These are phyloP conservation scores for Antheraea pernyi DNA, from an alignment of 1,140 invertebrate species.

Conservation along the genomic window DNA sequence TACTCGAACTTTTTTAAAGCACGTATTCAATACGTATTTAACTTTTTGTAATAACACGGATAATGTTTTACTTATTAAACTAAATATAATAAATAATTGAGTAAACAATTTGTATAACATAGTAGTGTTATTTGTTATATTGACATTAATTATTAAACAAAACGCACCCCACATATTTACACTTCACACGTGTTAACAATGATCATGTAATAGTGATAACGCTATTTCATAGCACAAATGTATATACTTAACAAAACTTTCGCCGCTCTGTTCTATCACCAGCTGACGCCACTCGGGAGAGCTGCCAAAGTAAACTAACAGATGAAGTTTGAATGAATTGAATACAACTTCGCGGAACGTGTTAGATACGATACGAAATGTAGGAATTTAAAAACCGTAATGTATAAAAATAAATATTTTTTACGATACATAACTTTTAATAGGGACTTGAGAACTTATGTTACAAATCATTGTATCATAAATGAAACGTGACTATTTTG, in stretches of 20 bases:
- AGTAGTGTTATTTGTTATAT: neutral
- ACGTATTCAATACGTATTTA: too few relatives aligned
- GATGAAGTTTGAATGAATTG: slow-evolving; percentile 40
- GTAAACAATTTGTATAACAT: too few relatives aligned
- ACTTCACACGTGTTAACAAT: neutral
- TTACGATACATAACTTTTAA: too few relatives aligned
- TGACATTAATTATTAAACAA: neutral
- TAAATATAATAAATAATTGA: too few relatives aligned
- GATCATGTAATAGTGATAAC: neutral
- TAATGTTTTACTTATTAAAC: too few relatives aligned
- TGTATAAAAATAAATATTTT: neutral
- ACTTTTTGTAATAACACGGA: too few relatives aligned
- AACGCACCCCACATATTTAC: neutral
- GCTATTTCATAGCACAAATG: neutral
- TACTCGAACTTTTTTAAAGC: too few relatives aligned
- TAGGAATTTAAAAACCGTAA: neutral
- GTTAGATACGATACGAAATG: neutral
- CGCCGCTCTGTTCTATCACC: slow-evolving; percentile 34
- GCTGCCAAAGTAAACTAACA: slow-evolving; percentile 49
- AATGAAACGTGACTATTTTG: too few relatives aligned
- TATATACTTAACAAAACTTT: slow-evolving; percentile 32
- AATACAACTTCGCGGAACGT: slow-evolving; percentile 29
- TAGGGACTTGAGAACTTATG: too few relatives aligned
- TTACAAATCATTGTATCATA: too few relatives aligned
- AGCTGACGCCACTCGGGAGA: slow-evolving; percentile 44